Base-by-base conservation (phyloP, 30 jellyfish, hydroid and myxozoan species). In the Hydra vulgaris region DNA sequence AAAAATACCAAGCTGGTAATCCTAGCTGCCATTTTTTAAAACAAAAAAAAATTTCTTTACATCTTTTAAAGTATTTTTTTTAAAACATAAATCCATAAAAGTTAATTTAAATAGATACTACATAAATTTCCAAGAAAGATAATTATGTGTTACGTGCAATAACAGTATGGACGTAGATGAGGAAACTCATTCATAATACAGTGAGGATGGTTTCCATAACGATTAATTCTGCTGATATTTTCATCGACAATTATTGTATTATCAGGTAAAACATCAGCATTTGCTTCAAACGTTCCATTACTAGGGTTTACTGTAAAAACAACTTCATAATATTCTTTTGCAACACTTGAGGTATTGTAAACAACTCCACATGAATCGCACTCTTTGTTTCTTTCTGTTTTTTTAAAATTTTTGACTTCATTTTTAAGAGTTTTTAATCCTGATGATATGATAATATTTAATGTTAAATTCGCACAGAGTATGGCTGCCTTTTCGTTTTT, bases 261-360 rank as follows among this genome's bases (percentile, higher is more conserved):
- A 61, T 66, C 61, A 21, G 23, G 7, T 26, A 22, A 53, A 12
- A 78, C 52, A 40, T 78, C 80, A 3, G 27, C 87, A 21, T 26
- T 80, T 0, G 87, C 94, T 68, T 89, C 97, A 70, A 75, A 89
- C 12, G 71, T 15, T 1, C 94, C 97, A 3, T 73, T 55, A 74
- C 97, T 89, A 15, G 95, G 95, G 69, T 81, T 84, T 0, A 89
- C 97, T 0, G 78, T n/a, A 54, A 89, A 81, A 1, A 89, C 95
- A 7, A 89, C 21, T 77, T 89, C 95, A 78, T 73, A 89, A 61
- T 25, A 20, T 18, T 20, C 12, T 73, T 25, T 73, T 19, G 53
- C 61, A 20, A 25, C 73, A 26, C 23, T 17, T 18, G 21, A 27
- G 8, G 54, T 23, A 21, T 67, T 21, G 7, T 3, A 72, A 18